These are phyloP conservation scores for Cataglyphis rosenhaueri DNA, from an alignment of 2,888 invertebrate genomes.

Conservation along the genomic window DNA sequence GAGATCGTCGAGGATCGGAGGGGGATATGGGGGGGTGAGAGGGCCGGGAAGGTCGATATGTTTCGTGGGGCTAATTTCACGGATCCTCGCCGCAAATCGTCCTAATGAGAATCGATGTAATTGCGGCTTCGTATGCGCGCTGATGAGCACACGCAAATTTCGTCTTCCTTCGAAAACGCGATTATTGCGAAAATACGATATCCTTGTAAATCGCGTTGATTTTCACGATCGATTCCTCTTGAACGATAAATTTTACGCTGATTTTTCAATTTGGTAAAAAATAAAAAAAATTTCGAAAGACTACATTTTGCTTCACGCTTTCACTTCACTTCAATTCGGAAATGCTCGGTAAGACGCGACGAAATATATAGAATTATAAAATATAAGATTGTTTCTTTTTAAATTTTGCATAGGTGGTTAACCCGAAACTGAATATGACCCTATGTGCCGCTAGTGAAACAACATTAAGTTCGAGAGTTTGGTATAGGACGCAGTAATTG, in stretches of 20 bases:
- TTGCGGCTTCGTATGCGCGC: conserved; percentile 60
- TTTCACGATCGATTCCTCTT: background rate
- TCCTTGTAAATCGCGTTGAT: background rate
- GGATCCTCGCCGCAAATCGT: conserved; percentile 58
- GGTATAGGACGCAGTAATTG: conserved; percentile 31
- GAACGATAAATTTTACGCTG: background rate
- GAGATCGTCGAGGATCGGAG: background rate
- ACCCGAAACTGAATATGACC: background rate
- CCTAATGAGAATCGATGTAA: conserved; percentile 69
- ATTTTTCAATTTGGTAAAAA: background rate
- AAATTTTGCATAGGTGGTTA: background rate
- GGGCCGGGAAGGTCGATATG: background rate
- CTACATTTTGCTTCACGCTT: background rate
- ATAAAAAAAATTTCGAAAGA: background rate
- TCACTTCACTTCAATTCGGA: background rate
- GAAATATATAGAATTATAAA: background rate
- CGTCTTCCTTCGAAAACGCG: conserved; percentile 31
- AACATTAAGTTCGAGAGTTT: conserved; percentile 30
- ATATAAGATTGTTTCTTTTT: background rate
- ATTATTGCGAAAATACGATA: conserved; percentile 5
- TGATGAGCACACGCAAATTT: conserved; percentile 36
- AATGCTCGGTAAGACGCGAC: background rate
- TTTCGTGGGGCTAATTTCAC: conserved; percentile 57
- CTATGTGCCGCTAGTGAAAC: background rate
- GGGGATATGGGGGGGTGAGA: conserved; percentile 1